Evolutionary conservation across 2,797 vertebrate species (phyloP).

Genomic region (Microctenopoma stevenorrisi): DNA sequence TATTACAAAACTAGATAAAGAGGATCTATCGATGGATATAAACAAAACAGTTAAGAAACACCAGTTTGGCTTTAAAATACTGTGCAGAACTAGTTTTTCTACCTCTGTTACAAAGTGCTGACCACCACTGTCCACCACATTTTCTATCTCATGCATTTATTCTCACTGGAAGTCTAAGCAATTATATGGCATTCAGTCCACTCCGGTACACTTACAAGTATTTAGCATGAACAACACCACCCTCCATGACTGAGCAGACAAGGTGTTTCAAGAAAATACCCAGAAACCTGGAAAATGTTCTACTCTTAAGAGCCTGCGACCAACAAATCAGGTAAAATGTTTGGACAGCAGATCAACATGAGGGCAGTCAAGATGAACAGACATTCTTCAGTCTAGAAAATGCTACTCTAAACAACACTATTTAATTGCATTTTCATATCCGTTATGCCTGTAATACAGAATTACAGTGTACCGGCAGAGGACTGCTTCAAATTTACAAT

Average conservation of each 20-base stretch:
- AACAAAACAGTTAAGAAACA: too few relatives aligned
- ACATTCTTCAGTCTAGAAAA: conserved; percentile 16
- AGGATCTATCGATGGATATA: too few relatives aligned
- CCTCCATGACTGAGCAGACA: neutral
- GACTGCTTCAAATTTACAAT: too few relatives aligned
- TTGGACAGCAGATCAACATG: conserved; percentile 32
- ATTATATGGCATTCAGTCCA: too few relatives aligned
- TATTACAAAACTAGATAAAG: too few relatives aligned
- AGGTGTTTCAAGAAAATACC: conserved; percentile 27
- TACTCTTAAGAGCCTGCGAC: conserved; percentile 21
- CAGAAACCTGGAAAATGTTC: conserved; percentile 40
- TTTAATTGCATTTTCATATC: neutral
- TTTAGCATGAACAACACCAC: neutral
- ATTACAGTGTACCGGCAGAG: too few relatives aligned
- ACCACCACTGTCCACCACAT: too few relatives aligned
- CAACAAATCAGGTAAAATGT: conserved; percentile 44
- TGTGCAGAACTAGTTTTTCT: too few relatives aligned
- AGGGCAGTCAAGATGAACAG: conserved; percentile 17
- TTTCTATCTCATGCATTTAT: too few relatives aligned
- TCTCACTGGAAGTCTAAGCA: too few relatives aligned
- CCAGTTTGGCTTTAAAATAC: too few relatives aligned
- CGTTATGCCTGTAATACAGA: neutral
- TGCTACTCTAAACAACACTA: conserved; percentile 18
- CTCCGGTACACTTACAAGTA: neutral
- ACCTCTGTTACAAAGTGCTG: too few relatives aligned